These are phyloP conservation scores for Penaeus chinensis DNA, from an alignment of 1,140 invertebrate species.

Conservation along the genomic window DNA sequence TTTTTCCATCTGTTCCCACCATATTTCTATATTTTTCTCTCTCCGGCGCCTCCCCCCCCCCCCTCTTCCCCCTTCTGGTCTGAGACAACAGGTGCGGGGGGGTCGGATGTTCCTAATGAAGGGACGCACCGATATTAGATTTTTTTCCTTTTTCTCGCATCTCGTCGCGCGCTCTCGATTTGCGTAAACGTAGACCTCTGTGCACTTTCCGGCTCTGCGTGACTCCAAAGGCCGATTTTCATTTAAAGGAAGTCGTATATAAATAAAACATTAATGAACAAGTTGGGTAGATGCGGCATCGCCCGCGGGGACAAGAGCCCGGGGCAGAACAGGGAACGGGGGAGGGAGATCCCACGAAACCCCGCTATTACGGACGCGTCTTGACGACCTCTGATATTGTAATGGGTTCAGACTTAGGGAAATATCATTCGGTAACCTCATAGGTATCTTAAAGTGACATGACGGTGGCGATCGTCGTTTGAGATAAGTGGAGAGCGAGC, in stretches of 20 bases:
- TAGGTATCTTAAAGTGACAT: not conserved
- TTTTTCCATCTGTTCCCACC: not conserved
- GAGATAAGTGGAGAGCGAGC: constrained; percentile 10
- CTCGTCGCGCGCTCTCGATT: not conserved
- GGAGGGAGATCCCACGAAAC: constrained; percentile 25
- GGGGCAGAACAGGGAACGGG: constrained; percentile 3
- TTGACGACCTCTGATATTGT: not conserved
- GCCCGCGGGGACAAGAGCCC: constrained; percentile 30
- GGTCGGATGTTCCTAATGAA: constrained; percentile 33
- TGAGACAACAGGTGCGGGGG: constrained; percentile 46
- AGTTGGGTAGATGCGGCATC: constrained; percentile 44
- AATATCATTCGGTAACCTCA: not conserved
- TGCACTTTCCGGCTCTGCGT: not conserved
- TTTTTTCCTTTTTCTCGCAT: constrained; percentile 8
- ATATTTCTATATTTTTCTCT: not conserved
- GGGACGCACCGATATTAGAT: constrained; percentile 21
- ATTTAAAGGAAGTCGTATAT: constrained; percentile 54
- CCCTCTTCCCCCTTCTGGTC: constrained; percentile 5
- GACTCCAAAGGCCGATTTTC: not conserved
- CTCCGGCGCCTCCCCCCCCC: not conserved
- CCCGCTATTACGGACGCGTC: constrained; percentile 28
- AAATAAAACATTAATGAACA: constrained; percentile 60
- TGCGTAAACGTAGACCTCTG: not conserved
- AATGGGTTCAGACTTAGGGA: not conserved
- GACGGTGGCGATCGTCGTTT: not conserved